These are phyloP conservation scores for Lasius fuliginosus DNA, from an alignment of 2,888 invertebrate genomes.

Conservation along the genomic window DNA sequence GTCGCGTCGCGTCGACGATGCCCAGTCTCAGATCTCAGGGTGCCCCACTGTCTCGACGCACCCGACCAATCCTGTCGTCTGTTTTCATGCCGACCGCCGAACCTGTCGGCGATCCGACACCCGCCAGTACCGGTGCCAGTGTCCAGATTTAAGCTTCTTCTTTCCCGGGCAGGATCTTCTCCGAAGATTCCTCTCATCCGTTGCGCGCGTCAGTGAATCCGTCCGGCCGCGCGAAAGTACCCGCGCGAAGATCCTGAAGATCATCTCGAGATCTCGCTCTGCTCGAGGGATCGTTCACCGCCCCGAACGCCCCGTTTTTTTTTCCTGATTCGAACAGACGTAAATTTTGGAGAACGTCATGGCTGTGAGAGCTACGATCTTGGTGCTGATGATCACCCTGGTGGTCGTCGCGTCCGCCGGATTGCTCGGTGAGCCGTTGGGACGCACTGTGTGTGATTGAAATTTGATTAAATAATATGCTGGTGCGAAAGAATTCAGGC, in stretches of 20 bases:
- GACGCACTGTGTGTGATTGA: background rate
- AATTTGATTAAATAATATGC: background rate
- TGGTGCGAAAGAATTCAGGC: background rate
- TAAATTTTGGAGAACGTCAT: constrained; percentile 64
- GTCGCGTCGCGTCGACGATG: constrained; percentile 67
- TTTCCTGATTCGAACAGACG: background rate
- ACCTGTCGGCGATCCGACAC: constrained; percentile 72
- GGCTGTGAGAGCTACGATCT: constrained; percentile 76
- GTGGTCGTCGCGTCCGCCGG: constrained; percentile 81
- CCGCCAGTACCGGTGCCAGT: constrained; percentile 78
- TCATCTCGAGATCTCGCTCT: constrained; percentile 5
- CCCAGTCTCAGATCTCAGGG: constrained; percentile 48
- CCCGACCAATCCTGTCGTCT: constrained; percentile 80
- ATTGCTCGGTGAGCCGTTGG: constrained; percentile 82
- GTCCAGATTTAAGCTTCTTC: constrained; percentile 84
- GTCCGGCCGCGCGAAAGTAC: constrained; percentile 35
- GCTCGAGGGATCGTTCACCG: constrained; percentile 22
- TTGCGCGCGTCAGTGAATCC: constrained; percentile 37
- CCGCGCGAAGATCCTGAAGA: constrained; percentile 12
- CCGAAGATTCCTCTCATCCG: constrained; percentile 65
- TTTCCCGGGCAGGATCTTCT: constrained; percentile 84
- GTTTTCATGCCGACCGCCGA: constrained; percentile 76
- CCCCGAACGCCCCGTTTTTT: background rate
- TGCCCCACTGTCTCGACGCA: constrained; percentile 72
- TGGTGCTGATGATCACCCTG: constrained; percentile 77